Base-by-base conservation (phyloP, 2,797 vertebrate genomes). In the Gobionotothen gibberifrons region DNA sequence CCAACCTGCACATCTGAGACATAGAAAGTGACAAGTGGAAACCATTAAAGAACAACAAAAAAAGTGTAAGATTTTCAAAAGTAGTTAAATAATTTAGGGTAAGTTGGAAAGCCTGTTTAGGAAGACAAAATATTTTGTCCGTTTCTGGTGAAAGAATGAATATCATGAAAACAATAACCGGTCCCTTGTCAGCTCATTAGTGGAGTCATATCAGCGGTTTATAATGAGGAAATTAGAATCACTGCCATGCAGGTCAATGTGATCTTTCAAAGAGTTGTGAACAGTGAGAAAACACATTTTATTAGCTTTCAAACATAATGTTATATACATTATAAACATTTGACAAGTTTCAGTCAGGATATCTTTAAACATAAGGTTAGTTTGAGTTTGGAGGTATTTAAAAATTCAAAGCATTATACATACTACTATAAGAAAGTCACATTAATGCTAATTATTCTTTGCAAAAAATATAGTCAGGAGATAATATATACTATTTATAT, bases 101-200 rank as follows among this genome's bases (percentile, higher is more conserved):
- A 70, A 57, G 7, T 64, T 3, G 36, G 19, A 49, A 44, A 26
- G 44, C 52, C 21, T 39, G 17, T 53, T 51, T 49, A 29, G 12
- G 12, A 26, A 15, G 58, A 72, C 12, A 43, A 73, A 72, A 74
- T 62, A 60, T 65, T 80, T 16, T 39, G 22, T 49, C 14, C 3
- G 8, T 59, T 48, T 69, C 44, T 55, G 13, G 29, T 60, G 10
- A 70, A 74, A 64, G 51, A 67, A 72, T 17, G 15, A 7, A 84
- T 76, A 70, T 75, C 59, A 63, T 36, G 39, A 17, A 13, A 71
- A 58, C 19, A 58, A 67, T 56, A 73, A 57, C 64, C 65, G 59
- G 65, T 74, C 72, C 56, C 52, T 3, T 47, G 58, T 80, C 74
- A 79, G 36, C 58, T 75, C 66, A 66, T 79, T 64, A 74, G 15